Base-by-base conservation (phyloP, 1,140 invertebrate species). In the Nomia melanderi region DNA sequence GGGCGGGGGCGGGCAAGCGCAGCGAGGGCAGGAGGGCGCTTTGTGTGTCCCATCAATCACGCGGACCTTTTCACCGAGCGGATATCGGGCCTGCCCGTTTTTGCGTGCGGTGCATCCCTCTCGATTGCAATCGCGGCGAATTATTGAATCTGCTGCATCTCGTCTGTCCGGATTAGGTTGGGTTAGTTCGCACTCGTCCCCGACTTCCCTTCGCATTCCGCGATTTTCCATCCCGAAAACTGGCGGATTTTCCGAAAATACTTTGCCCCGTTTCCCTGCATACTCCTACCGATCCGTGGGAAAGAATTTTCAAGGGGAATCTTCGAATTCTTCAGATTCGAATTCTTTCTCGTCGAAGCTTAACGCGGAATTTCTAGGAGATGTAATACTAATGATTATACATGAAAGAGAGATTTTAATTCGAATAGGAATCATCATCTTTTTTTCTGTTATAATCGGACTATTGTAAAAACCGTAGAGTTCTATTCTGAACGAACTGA, bases 31-130 rank as follows among this genome's bases (percentile, higher is more conserved):
- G 76, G 66, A 65, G 72, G 80, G 80, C 63, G 86, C 89, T 89
- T 91, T 90, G 86, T 90, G 87, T 89, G 90, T 90, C 88, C 90
- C 90, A 91, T 92, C 90, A 92, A 92, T 92, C 90, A 91, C 88
- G 81, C 85, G 84, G 69, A 79, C 83, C 82, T 91, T 89, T 90
- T 87, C 87, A 88, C 81, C 85, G 82, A 83, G 81, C 85, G 87
- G 86, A 88, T 90, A 90, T 90, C 84, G 87, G 84, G 83, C 86
- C 86, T 86, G 79, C 82, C 86, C 86, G 82, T 90, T 92, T 91
- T 91, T 90, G 86, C 86, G 86, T 90, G 89, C 84, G 85, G 85
- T 88, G 85, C 86, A 86, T 87, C 79, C 84, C 83, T 78, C 87
- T 88, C 86, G 88, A 90, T 88, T 91, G 87, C 89, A 91, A 91